These are phyloP conservation scores for Choloepus didactylus DNA, from an alignment of 2,797 vertebrate genomes.

Conservation along the genomic window DNA sequence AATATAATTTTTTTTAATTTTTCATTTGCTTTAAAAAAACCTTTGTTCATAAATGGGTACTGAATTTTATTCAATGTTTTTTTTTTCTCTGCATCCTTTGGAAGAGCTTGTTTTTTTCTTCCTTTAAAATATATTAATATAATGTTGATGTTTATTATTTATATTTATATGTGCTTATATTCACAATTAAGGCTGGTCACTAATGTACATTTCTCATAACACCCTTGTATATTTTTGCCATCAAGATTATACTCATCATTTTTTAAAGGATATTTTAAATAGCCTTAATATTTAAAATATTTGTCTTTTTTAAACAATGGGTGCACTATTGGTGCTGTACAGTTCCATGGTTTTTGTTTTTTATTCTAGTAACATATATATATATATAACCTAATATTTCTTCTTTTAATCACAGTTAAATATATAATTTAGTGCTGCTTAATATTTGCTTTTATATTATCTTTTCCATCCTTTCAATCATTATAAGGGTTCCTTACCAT, in stretches of 20 bases:
- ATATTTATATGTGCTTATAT: background rate
- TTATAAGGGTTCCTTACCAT: background rate
- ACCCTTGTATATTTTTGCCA: too few relatives aligned
- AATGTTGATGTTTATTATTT: background rate
- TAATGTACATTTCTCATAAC: background rate
- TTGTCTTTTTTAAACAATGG: too few relatives aligned
- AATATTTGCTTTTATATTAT: background rate
- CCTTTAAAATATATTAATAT: background rate
- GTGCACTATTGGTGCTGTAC: too few relatives aligned
- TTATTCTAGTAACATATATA: too few relatives aligned
- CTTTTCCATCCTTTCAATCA: background rate
- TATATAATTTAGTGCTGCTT: background rate
- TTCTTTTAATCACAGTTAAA: too few relatives aligned
- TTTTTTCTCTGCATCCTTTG: background rate
- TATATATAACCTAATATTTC: too few relatives aligned
- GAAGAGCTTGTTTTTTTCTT: background rate
- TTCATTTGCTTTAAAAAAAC: background rate
- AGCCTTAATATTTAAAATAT: too few relatives aligned
- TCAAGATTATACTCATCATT: too few relatives aligned
- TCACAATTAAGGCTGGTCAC: background rate
- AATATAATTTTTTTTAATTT: too few relatives aligned
- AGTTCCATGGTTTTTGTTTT: too few relatives aligned
- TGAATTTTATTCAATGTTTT: background rate
- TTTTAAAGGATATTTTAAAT: too few relatives aligned
- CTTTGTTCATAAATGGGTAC: background rate